Evolutionary conservation across 2,797 vertebrate species (phyloP).

Genomic region (Acrocephalus scirpaceus): DNA sequence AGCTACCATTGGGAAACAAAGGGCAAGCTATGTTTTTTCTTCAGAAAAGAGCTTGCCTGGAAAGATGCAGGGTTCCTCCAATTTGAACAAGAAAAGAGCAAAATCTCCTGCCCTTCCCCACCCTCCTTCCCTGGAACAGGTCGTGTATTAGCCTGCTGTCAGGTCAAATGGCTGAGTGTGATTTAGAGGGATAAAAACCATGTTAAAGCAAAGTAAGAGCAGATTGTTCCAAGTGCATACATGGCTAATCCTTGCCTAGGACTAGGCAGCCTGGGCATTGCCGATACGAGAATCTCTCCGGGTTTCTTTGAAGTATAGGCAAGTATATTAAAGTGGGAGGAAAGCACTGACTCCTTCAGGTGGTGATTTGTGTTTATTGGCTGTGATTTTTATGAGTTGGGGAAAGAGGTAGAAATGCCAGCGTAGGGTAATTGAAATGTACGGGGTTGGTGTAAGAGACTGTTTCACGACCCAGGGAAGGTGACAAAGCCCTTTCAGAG

Average conservation of each 20-base stretch:
- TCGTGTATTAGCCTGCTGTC: constrained; percentile 40
- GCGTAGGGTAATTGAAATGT: constrained; percentile 61
- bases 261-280: constrained; percentile 32
- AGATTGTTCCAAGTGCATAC: constrained; percentile 62
- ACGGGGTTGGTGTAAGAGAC: constrained; percentile 43
- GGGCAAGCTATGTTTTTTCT: not conserved
- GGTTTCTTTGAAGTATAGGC: constrained; percentile 63
- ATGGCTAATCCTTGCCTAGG: constrained; percentile 66
- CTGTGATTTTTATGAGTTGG: constrained; percentile 76
- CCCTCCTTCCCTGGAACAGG: not conserved
- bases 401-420: constrained; percentile 59
- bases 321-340: constrained; percentile 62
- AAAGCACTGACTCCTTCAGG: constrained; percentile 67
- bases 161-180: constrained; percentile 39
- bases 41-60: not conserved
- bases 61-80: not conserved
- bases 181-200: constrained; percentile 67
- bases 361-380: constrained; percentile 76
- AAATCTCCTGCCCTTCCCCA: not conserved
- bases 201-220: constrained; percentile 68
- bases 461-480: constrained; percentile 46
- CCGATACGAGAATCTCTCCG: not conserved
- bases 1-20: not conserved
- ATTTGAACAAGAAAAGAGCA: not conserved
- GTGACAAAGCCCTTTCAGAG: constrained; percentile 69